Evolutionary conservation across 2,113 vertebrate genomes (phyloP).

Genomic region (Thalassarche chlororhynchos): DNA sequence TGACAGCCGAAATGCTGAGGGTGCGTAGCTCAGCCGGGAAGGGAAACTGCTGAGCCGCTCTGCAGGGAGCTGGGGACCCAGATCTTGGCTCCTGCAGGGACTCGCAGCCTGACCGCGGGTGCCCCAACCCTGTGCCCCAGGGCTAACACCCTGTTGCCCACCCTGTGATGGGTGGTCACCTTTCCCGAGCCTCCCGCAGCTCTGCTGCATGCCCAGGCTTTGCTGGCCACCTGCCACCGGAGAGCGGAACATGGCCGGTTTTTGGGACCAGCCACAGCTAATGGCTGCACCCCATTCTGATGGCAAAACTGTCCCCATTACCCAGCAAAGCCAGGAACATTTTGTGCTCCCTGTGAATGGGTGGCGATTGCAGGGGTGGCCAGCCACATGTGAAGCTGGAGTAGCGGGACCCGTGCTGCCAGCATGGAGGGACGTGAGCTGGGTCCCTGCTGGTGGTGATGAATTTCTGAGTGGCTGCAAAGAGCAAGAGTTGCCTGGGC

Average conservation of each 20-base stretch:
- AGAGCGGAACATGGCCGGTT: rapidly evolving
- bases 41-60: not conserved
- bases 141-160: rapidly evolving
- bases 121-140: not conserved
- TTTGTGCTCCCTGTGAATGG: not conserved
- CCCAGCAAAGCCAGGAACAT: not conserved
- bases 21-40: rapidly evolving
- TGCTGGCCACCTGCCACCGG: rapidly evolving
- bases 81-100: not conserved
- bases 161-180: rapidly evolving
- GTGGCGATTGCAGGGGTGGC: not conserved
- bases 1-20: not conserved
- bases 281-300: not conserved
- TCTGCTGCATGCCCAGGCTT: not conserved
- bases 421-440: rapidly evolving
- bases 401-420: not conserved
- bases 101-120: not conserved
- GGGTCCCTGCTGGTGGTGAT: too few species aligned
- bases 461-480: not conserved
- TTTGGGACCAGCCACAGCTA: not conserved
- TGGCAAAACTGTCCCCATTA: not conserved
- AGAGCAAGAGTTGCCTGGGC: not conserved
- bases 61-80: not conserved
- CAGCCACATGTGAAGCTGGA: not conserved
- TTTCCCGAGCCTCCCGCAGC: not conserved